These are phyloP conservation scores for Sebastes taczanowskii DNA, from an alignment of 2,797 vertebrate genomes.

Conservation along the genomic window DNA sequence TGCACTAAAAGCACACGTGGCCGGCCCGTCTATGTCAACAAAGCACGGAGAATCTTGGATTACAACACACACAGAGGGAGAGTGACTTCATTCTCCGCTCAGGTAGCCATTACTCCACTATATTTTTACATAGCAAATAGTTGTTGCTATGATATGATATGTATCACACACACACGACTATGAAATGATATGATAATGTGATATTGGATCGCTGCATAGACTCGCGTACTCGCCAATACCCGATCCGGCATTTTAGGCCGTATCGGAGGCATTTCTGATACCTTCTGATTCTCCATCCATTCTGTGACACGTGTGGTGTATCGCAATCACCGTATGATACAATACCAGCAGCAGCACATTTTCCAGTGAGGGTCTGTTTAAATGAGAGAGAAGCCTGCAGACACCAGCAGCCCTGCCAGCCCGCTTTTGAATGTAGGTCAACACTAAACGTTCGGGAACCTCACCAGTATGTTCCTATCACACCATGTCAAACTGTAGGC, in stretches of 20 bases:
- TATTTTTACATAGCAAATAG: no score
- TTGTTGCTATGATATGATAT: no score
- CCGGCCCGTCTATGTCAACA: no score
- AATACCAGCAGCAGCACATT: neutral
- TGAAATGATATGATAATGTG: neutral
- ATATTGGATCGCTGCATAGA: neutral
- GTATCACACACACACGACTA: no score
- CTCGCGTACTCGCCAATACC: neutral
- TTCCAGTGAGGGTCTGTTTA: neutral
- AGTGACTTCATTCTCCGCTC: no score
- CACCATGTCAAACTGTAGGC: neutral
- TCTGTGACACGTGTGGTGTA: neutral
- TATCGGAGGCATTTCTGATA: neutral
- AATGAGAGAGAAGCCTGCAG: conserved; percentile 7
- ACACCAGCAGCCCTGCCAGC: conserved; percentile 16
- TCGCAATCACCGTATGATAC: neutral
- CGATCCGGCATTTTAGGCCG: neutral
- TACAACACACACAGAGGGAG: rapidly evolving
- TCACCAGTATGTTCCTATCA: neutral
- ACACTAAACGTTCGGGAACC: conserved; percentile 17
- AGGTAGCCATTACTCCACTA: no score
- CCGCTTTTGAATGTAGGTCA: conserved; percentile 35
- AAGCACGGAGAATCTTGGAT: rapidly evolving
- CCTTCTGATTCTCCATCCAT: neutral
- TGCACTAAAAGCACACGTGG: no score